Conservation (phyloP, 1,140 invertebrate genomes). For the Whitmania pigra region DNA sequence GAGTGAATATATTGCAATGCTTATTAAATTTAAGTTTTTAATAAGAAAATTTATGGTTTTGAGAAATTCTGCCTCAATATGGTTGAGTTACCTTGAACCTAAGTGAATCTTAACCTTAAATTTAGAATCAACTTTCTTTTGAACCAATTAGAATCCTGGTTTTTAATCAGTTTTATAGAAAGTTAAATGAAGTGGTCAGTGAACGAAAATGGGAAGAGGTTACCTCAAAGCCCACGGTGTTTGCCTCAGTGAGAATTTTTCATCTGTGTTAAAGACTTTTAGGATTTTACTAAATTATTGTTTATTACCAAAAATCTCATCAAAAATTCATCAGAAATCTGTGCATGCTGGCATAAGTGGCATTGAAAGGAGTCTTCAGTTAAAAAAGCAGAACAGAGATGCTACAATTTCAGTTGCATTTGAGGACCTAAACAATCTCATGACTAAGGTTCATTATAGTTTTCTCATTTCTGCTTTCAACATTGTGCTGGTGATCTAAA, state of each 20-base stretch:
- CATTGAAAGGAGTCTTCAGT: constrained; percentile 79
- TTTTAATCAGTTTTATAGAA: neutral
- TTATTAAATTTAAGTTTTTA: neutral
- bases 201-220: too few relatives aligned
- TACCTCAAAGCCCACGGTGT: neutral
- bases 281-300: neutral
- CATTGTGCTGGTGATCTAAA: too few relatives aligned
- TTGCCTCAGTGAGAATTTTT: neutral
- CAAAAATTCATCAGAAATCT: constrained; percentile 31
- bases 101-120: neutral
- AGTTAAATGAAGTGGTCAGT: too few relatives aligned
- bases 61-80: neutral
- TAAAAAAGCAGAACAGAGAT: constrained; percentile 76
- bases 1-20: too few relatives aligned
- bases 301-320: constrained; percentile 18
- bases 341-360: constrained; percentile 67
- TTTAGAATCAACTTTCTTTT: too few relatives aligned
- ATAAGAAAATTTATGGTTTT: neutral
- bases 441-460: constrained; percentile 58
- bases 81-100: neutral
- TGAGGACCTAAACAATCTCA: constrained; percentile 83
- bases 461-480: neutral
- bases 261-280: neutral
- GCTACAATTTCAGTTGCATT: constrained; percentile 82
- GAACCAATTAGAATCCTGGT: neutral